phyloP scores from a whole-genome alignment of 2,797 vertebrate species.

The Falco concolor region DNA sequence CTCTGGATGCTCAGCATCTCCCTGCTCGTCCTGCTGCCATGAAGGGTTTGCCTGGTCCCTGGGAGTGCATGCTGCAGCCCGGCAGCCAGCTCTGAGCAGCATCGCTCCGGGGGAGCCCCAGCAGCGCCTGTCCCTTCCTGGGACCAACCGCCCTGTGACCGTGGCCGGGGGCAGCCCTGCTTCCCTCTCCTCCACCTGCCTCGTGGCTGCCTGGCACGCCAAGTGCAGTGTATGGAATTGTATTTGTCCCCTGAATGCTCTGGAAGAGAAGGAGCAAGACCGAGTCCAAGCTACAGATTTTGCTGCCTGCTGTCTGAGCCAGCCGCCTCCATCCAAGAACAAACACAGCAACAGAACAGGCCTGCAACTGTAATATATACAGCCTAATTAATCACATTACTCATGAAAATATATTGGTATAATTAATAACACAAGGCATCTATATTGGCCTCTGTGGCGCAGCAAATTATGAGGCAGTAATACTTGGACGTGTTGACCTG shows the following conservation, averaged over 20 bases:
- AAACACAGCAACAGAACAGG: not conserved
- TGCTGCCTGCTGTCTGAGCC: not conserved
- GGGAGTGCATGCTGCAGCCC: not conserved
- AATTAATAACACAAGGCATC: conserved; percentile 62
- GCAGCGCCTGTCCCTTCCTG: fast-evolving
- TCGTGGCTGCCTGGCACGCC: not conserved
- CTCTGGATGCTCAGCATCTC: not conserved
- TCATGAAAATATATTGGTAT: conserved; percentile 57
- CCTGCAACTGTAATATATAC: not conserved
- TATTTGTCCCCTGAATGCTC: not conserved
- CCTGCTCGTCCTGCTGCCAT: not conserved
- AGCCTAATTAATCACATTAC: conserved; percentile 51
- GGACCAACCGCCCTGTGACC: not conserved
- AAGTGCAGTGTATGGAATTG: fast-evolving
- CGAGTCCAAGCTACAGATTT: not conserved
- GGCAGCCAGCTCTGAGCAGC: not conserved
- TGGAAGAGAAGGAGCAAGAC: not conserved
- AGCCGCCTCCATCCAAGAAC: not conserved
- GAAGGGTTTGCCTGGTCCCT: not conserved
- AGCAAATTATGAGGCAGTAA: conserved; percentile 56
- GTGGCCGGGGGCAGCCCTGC: fast-evolving
- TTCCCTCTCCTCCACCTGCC: not conserved
- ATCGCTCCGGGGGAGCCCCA: not conserved
- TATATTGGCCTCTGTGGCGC: conserved; percentile 45
- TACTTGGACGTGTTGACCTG: conserved; percentile 25